A percentile compares a stretch with the other conserved stretches of the same genome.
These are phyloP conservation scores for Porphyrio hochstetteri DNA, from an alignment of 2,113 vertebrate genomes.

Conservation along the genomic window DNA sequence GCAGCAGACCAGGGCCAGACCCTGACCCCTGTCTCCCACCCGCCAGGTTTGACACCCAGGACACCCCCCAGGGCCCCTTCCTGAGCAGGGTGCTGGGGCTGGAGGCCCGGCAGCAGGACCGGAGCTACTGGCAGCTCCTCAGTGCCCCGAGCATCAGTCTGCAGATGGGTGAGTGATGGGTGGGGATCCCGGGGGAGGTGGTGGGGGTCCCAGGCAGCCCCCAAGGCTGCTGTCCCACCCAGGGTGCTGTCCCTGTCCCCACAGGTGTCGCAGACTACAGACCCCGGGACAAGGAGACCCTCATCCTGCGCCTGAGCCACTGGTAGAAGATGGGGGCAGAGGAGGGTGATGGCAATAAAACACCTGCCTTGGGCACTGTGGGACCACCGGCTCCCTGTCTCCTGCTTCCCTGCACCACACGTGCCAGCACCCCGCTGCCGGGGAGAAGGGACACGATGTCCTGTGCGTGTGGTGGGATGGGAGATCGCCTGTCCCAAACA, in stretches of 20 bases:
- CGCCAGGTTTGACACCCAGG: slow-evolving; percentile 80
- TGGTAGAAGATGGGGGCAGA: slow-evolving; percentile 50
- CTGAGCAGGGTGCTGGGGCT: slow-evolving; percentile 83
- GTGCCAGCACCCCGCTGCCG: fast-evolving
- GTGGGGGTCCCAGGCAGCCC: fast-evolving
- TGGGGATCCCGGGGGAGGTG: background rate
- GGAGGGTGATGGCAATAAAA: background rate
- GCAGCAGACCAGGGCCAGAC: background rate
- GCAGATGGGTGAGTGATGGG: slow-evolving; percentile 78
- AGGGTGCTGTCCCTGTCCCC: background rate
- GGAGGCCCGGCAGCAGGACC: slow-evolving; percentile 67
- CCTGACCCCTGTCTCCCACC: background rate
- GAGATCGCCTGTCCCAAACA: background rate
- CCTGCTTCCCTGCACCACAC: background rate
- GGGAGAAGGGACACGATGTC: fast-evolving
- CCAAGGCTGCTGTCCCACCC: fast-evolving
- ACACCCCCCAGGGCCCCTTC: slow-evolving; percentile 84
- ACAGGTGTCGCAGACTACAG: slow-evolving; percentile 86
- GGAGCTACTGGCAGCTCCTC: slow-evolving; percentile 86
- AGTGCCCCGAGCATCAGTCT: slow-evolving; percentile 67
- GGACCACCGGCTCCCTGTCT: background rate
- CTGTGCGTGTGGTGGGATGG: fast-evolving
- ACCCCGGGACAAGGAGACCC: slow-evolving; percentile 73
- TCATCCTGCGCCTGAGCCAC: slow-evolving; percentile 76
- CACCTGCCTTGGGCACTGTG: fast-evolving